Evolutionary conservation across 2,888 invertebrate species (phyloP).

Genomic region (Biston betularia): DNA sequence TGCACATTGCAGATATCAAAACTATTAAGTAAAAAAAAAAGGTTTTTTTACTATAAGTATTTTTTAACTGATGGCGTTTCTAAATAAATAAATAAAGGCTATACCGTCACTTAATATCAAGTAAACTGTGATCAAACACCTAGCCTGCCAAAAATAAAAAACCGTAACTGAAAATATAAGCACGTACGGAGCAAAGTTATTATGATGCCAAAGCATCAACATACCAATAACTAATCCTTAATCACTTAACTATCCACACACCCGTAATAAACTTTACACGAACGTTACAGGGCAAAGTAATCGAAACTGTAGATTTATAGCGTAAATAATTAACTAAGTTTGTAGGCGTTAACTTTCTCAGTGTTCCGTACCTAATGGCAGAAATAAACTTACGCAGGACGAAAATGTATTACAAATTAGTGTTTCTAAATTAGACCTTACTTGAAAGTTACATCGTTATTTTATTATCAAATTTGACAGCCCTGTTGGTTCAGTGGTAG

Average conservation of each 20-base stretch:
- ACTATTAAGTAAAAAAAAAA: too few species aligned
- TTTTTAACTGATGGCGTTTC: too few species aligned
- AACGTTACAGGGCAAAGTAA: conserved; percentile 41
- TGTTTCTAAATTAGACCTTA: conserved; percentile 25
- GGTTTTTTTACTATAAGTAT: too few species aligned
- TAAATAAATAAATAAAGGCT: too few species aligned
- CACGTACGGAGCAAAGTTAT: neutral
- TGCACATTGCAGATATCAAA: too few species aligned
- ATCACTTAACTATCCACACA: conserved; percentile 31
- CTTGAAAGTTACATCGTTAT: neutral
- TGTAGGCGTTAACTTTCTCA: conserved; percentile 42
- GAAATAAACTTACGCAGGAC: conserved; percentile 43
- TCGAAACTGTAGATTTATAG: conserved; percentile 49
- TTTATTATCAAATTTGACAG: too few species aligned
- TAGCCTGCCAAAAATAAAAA: too few species aligned
- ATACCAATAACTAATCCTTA: conserved; percentile 26
- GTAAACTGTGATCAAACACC: too few species aligned
- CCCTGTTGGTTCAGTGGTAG: too few species aligned
- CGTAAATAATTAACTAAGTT: conserved; percentile 49
- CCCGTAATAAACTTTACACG: conserved; percentile 39
- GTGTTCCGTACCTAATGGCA: conserved; percentile 41
- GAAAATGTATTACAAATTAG: conserved; percentile 28
- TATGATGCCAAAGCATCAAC: conserved; percentile 1
- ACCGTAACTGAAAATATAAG: neutral
- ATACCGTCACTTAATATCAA: too few species aligned